phyloP scores from a whole-genome alignment of 2,113 vertebrate species.

The Solea senegalensis region DNA sequence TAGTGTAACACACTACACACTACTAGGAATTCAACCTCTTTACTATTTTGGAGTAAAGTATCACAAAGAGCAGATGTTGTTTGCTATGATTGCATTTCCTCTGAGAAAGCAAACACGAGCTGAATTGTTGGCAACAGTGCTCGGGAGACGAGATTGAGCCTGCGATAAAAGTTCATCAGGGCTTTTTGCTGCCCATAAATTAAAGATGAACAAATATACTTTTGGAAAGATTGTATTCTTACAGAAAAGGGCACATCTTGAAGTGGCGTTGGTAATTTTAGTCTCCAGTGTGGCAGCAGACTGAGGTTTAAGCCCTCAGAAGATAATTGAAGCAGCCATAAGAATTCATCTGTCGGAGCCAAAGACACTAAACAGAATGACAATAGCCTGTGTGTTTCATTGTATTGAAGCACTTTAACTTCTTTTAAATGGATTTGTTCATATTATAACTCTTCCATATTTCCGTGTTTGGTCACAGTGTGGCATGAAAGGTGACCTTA shows the following conservation, averaged over 20 bases:
- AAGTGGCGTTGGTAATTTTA: neutral
- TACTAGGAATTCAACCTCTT: too few species aligned
- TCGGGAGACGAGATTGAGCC: neutral
- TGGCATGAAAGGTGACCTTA: too few species aligned
- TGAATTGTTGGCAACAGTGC: neutral
- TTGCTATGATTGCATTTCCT: slow-evolving; percentile 16
- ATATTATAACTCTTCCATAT: too few species aligned
- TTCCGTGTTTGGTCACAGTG: too few species aligned
- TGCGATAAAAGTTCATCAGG: neutral
- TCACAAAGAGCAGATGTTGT: slow-evolving; percentile 37
- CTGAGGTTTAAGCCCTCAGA: neutral
- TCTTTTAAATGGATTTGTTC: too few species aligned
- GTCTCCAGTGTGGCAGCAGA: neutral
- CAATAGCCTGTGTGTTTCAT: neutral
- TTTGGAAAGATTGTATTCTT: slow-evolving; percentile 1
- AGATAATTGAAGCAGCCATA: neutral
- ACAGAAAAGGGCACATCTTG: neutral
- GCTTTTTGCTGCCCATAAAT: neutral
- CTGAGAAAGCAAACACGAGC: slow-evolving; percentile 14
- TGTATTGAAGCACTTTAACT: neutral
- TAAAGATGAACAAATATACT: neutral
- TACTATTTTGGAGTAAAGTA: slow-evolving; percentile 9
- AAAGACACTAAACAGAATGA: neutral
- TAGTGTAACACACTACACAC: too few species aligned
- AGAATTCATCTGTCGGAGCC: neutral